Conservation (phyloP, 2,113 vertebrate species). For the Tragelaphus strepsiceros region DNA sequence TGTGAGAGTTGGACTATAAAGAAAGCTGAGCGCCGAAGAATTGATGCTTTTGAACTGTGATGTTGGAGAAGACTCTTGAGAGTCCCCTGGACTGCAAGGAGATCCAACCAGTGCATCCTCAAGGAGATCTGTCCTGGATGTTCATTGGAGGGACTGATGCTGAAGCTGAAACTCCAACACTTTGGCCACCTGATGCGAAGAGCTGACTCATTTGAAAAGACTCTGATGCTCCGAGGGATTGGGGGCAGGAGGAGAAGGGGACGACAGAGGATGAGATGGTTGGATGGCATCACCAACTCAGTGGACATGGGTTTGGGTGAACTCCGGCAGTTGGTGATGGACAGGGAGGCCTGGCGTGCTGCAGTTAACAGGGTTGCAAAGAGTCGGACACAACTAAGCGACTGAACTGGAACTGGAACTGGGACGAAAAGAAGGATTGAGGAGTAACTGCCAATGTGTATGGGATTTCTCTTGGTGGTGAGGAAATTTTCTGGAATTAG, state of each 20-base stretch:
- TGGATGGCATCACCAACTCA: neutral
- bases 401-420: neutral
- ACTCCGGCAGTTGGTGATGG: neutral
- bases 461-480: neutral
- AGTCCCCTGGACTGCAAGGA: neutral
- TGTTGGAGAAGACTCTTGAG: neutral
- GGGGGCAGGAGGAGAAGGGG: neutral
- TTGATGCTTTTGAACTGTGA: neutral
- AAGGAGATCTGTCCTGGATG: neutral
- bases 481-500: neutral
- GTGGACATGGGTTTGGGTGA: neutral
- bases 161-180: neutral
- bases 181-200: neutral
- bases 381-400: accelerated
- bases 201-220: neutral
- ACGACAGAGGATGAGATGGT: neutral
- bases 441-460: neutral
- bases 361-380: accelerated
- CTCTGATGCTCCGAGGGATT: neutral
- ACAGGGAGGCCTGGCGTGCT: neutral
- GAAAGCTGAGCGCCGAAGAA: neutral
- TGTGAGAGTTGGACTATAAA: neutral
- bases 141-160: neutral
- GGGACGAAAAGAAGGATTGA: neutral
- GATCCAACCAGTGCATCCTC: neutral